Conservation (phyloP, 2,888 invertebrate species). For the Orchesellides sinensis region DNA sequence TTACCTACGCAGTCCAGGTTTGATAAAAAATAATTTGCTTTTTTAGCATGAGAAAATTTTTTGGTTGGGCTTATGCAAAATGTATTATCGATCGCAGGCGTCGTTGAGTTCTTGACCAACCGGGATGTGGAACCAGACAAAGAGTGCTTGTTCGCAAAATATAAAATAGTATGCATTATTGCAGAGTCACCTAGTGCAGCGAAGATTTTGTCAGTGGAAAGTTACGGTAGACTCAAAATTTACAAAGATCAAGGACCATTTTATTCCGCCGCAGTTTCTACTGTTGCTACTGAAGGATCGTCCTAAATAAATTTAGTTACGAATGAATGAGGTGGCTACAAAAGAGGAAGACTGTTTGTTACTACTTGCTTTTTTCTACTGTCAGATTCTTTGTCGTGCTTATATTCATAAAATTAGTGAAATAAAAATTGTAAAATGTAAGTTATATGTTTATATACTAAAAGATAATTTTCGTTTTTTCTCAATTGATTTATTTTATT, state of each 20-base stretch:
- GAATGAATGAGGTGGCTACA: too few relatives aligned
- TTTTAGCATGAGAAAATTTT: background rate
- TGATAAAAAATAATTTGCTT: background rate
- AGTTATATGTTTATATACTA: too few relatives aligned
- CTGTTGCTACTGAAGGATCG: slow-evolving; percentile 77
- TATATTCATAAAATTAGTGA: too few relatives aligned
- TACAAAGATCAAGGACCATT: slow-evolving; percentile 78
- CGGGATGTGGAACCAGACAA: slow-evolving; percentile 77
- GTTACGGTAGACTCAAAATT: slow-evolving; percentile 76
- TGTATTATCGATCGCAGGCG: slow-evolving; percentile 76
- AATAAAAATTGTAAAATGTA: too few relatives aligned
- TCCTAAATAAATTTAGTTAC: slow-evolving; percentile 26
- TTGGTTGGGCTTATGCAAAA: background rate
- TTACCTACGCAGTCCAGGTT: slow-evolving; percentile 68
- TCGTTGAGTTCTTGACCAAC: slow-evolving; percentile 78
- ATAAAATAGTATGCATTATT: slow-evolving; percentile 76
- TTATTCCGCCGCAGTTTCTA: slow-evolving; percentile 76
- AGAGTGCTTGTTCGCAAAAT: slow-evolving; percentile 78
- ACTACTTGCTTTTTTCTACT: background rate
- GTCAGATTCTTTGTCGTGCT: too few relatives aligned
- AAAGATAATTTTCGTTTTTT: too few relatives aligned
- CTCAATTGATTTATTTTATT: background rate
- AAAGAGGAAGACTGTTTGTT: background rate
- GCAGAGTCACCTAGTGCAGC: slow-evolving; percentile 75
- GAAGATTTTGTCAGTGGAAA: slow-evolving; percentile 76